Evolutionary conservation across 2,888 invertebrate species (phyloP).

Genomic region (Drosophila histrio): DNA sequence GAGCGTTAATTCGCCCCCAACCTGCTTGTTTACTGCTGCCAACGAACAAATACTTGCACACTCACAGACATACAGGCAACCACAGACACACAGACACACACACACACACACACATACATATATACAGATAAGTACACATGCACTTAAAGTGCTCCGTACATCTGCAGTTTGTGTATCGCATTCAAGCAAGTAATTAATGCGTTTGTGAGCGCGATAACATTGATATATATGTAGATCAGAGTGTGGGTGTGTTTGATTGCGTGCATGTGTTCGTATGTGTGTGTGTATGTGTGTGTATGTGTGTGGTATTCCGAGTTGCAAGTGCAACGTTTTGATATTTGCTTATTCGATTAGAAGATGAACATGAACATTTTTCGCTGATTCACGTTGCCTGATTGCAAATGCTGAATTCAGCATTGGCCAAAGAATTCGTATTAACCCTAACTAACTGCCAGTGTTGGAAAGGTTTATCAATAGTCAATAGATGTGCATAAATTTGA

Average conservation of each 20-base stretch:
- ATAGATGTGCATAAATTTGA: not conserved
- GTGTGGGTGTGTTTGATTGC: not conserved
- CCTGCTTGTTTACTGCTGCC: slow-evolving; percentile 2
- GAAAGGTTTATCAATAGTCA: not conserved
- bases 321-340: slow-evolving; percentile 29
- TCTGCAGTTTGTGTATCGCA: slow-evolving; percentile 22
- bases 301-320: slow-evolving; percentile 4
- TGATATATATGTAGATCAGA: slow-evolving; percentile 14
- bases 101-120: slow-evolving; percentile 1
- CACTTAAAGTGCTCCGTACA: not conserved
- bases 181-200: slow-evolving; percentile 46
- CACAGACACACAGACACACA: not conserved
- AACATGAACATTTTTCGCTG: slow-evolving; percentile 28
- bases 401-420: not conserved
- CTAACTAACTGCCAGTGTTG: not conserved
- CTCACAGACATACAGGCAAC: not conserved
- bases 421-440: not conserved
- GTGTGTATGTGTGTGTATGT: not conserved
- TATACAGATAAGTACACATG: not conserved
- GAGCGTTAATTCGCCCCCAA: slow-evolving; percentile 39
- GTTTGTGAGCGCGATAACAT: slow-evolving; percentile 41
- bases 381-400: slow-evolving; percentile 13
- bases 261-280: not conserved
- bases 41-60: slow-evolving; percentile 29
- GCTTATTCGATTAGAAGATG: slow-evolving; percentile 42